Base-by-base conservation (phyloP, 1,140 invertebrate species). In the Lepeophtheirus salmonis region DNA sequence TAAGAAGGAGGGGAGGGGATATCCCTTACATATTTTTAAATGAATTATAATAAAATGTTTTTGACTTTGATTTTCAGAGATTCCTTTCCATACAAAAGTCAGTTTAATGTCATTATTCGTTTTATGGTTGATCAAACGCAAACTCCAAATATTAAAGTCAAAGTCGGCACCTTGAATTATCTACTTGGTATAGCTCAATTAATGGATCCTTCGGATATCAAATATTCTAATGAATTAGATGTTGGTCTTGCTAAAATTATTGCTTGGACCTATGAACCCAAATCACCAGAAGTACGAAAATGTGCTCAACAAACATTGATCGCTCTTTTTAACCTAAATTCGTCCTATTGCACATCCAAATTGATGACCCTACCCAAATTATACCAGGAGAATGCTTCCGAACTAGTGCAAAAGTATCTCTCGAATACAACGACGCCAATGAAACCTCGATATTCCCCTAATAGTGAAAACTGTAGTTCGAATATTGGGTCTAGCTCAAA, bases 91-190 rank as follows among this genome's bases (percentile, higher is more conserved):
- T 74, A 71, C 60, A 77, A 81, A 62, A 72, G 77, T 57, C 76
- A 83, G 65, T 74, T 84, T 65, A 74, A 74, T 60, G 75, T 76
- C 49, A 72, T 83, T 30, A 76, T 79, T 64, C 74, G 83, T 69
- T 89, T 90, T 72, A 73, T 95, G 16, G 81, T 83, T 50, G 90
- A 95, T 73, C 79, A 83, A 13, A 86, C 88, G 6, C 87, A 94
- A 70, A 89, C 87, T 13, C 89, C 87, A 1, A 91, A 86, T 66
- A 76, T 81, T 0, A 86, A 85, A 69, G 87, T 89, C 22, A 84
- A 84, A 70, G 50, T 52, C 23, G 23, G 60, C 26, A 18, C 50
- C 22, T 6, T 50, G 26, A 62, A 58, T 41, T 25, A 30, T 41
- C 1, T 61, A n/a, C 0, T 25, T 16, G n/a, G 24, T 23, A 14